Evolutionary conservation across 2,797 vertebrate species (phyloP), one percentile per base, ranked within the genome.

Genomic region (Thamnophis elegans): DNA sequence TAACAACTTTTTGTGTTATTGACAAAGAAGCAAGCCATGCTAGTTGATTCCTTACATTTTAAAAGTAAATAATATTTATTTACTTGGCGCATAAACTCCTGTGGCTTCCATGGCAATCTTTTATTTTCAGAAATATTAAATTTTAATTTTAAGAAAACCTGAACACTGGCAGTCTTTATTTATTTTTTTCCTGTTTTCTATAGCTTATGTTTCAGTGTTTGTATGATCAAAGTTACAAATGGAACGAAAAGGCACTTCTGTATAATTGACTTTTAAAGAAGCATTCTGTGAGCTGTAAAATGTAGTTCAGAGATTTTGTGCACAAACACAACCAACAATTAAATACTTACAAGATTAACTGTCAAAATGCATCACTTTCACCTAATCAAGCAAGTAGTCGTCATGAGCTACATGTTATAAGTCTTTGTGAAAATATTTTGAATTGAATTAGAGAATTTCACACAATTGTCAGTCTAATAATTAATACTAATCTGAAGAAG

Each of bases 401-500:
- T 82, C 60, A 58, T 1, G 1, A 42, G 54, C 56, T 87, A 12
- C 0, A 11, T 86, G 78, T 32, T 90, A 51, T 18, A 89, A 87
- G 82, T 90, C 56, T 54, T n/a, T 0, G 2, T 26, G 4, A 6
- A 68, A 92, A 28, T 62, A 42, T 36, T 20, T 14, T 59, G 93
- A 53, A 87, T 28, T 65, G 32, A 28, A 91, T 8, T 22, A 90
- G 65, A 91, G 20, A 53, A 92, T 88, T 47, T 91, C 93, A 59
- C 78, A 90, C 47, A 7, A 55, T 62, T 9, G 89, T 25, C 26
- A 55, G 90, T 92, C 89, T 93, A 85, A n/a, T 92, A 93, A 3
- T 91, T 0, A 26, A 60, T 20, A 73, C 65, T 56, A 53, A 11
- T 1, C n/a, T 28, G 25, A 54, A 32, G 20, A 16, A 56, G 53